Evolutionary conservation across 2,797 vertebrate species (phyloP).

Genomic region (Kryptolebias ocellatus): DNA sequence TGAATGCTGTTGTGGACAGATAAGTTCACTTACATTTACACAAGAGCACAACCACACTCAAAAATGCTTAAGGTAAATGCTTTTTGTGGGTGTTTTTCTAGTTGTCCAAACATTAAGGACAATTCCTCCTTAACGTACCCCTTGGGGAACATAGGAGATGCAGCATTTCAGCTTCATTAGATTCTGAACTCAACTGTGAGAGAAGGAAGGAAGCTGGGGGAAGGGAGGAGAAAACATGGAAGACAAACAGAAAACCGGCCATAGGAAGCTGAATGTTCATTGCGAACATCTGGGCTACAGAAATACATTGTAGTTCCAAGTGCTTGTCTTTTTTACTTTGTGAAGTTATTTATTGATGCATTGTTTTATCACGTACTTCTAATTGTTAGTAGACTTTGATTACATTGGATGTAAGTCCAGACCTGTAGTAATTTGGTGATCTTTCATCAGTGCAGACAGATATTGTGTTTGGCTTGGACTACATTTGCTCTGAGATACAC

Average conservation of each 20-base stretch:
- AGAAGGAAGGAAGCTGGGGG: constrained; percentile 19
- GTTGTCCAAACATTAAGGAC: constrained; percentile 53
- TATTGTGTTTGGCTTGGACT: constrained; percentile 76
- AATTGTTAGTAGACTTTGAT: constrained; percentile 1
- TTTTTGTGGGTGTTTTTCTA: constrained; percentile 51
- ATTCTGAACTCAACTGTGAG: constrained; percentile 48
- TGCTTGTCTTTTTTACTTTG: not conserved
- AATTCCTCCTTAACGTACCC: constrained; percentile 38
- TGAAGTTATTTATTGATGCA: not conserved
- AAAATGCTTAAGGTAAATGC: constrained; percentile 36
- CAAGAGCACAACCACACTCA: constrained; percentile 21
- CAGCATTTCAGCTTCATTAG: constrained; percentile 57
- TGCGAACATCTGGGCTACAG: not conserved
- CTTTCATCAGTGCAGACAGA: constrained; percentile 60
- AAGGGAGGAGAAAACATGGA: constrained; percentile 8
- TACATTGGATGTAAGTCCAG: constrained; percentile 43
- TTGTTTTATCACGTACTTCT: not conserved
- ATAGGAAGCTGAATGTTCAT: constrained; percentile 9
- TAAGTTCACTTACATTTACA: constrained; percentile 13
- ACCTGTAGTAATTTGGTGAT: constrained; percentile 72
- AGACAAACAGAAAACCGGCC: constrained; percentile 18
- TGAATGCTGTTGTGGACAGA: constrained; percentile 36
- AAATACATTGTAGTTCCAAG: not conserved
- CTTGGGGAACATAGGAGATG: constrained; percentile 38
- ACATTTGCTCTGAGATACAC: constrained; percentile 70